phyloP scores from a whole-genome alignment of 2,888 invertebrate species.

The Erpobdella octoculata region DNA sequence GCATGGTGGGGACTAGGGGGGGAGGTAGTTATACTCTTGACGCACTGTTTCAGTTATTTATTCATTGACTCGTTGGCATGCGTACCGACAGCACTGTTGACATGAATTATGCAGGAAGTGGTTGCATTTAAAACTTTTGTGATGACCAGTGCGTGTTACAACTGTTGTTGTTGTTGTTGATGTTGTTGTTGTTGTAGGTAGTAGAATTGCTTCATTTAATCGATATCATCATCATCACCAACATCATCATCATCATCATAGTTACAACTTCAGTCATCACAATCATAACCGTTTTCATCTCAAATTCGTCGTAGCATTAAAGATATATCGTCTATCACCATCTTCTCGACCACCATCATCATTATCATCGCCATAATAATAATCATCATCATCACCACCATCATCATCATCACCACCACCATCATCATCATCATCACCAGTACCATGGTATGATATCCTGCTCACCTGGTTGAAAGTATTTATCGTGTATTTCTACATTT shows the following conservation, averaged over 20 bases:
- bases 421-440: background rate
- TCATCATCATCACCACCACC: slow-evolving; percentile 22
- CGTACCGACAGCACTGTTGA: too few relatives aligned
- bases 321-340: too few relatives aligned
- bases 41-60: too few relatives aligned
- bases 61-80: too few relatives aligned
- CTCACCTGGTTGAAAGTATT: background rate
- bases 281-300: slow-evolving; percentile 22
- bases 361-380: slow-evolving; percentile 12
- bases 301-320: too few relatives aligned
- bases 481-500: background rate
- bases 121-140: too few relatives aligned
- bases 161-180: too few relatives aligned
- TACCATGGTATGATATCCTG: background rate
- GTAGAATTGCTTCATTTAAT: background rate
- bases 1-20: too few relatives aligned
- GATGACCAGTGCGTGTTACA: too few relatives aligned
- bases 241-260: slow-evolving; percentile 22
- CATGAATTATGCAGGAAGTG: too few relatives aligned
- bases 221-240: background rate
- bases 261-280: background rate
- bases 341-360: slow-evolving; percentile 13
- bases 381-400: slow-evolving; percentile 20
- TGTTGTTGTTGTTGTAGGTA: too few relatives aligned
- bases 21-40: too few relatives aligned